Percentiles rank a stretch among this genome's conserved stretches.
Conservation (phyloP, 2,113 vertebrate species). For the Eclectus roratus region DNA sequence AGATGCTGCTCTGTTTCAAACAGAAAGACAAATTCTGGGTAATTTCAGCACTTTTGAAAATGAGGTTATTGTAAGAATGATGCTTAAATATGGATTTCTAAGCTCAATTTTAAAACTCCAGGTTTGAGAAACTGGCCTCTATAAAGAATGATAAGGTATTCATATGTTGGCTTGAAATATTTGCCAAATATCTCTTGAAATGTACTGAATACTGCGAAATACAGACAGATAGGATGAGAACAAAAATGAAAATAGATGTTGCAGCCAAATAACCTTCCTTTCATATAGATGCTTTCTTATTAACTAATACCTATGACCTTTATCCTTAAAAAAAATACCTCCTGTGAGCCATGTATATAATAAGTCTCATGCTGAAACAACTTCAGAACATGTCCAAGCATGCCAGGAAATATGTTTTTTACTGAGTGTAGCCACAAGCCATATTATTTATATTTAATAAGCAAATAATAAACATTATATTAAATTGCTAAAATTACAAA, state of each 20-base stretch:
- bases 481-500: constrained; percentile 52
- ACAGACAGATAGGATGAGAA: neutral
- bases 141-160: neutral
- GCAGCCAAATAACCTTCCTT: neutral
- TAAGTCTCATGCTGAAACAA: neutral
- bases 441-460: constrained; percentile 54
- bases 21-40: neutral
- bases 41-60: neutral
- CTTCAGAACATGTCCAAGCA: neutral
- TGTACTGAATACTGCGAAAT: neutral
- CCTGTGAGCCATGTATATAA: neutral
- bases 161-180: neutral
- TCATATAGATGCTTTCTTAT: neutral
- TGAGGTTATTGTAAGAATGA: neutral
- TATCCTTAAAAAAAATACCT: neutral
- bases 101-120: neutral
- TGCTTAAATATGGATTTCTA: neutral
- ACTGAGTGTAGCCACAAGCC: neutral
- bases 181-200: neutral
- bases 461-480: constrained; percentile 48
- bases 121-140: neutral
- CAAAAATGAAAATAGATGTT: neutral
- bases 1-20: neutral
- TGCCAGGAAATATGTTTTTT: neutral
- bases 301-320: neutral